Evolutionary conservation across 2,113 vertebrate genomes (phyloP).

Genomic region (Donacobius atricapilla): DNA sequence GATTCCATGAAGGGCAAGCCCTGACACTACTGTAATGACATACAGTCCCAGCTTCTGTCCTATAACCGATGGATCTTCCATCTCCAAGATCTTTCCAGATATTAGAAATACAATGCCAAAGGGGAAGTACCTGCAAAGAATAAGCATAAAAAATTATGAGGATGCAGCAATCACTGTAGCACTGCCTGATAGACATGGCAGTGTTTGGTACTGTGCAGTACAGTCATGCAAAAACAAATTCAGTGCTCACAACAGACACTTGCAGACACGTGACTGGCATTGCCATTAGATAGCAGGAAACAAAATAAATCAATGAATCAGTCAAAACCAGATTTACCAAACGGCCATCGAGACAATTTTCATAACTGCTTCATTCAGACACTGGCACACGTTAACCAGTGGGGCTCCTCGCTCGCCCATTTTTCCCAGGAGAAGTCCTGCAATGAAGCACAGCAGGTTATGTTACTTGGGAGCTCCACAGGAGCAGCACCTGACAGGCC

Average conservation of each 20-base stretch:
- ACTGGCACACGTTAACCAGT: conserved; percentile 85
- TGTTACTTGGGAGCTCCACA: fast-evolving
- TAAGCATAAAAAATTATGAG: background rate
- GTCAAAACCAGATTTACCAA: conserved; percentile 69
- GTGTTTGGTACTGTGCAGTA: background rate
- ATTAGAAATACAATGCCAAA: conserved; percentile 89
- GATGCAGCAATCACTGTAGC: background rate
- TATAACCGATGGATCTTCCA: conserved; percentile 79
- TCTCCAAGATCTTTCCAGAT: conserved; percentile 88
- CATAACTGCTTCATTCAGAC: conserved; percentile 89
- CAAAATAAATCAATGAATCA: background rate
- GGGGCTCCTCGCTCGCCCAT: conserved; percentile 85
- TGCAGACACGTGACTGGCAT: fast-evolving
- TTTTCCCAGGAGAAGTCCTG: conserved; percentile 83
- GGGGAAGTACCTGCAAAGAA: conserved; percentile 83
- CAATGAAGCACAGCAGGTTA: background rate
- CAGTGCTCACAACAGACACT: background rate
- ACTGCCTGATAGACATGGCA: fast-evolving
- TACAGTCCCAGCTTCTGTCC: conserved; percentile 86
- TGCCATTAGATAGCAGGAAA: background rate
- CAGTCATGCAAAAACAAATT: fast-evolving
- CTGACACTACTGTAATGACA: conserved; percentile 80
- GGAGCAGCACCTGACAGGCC: background rate
- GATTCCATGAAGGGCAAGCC: conserved; percentile 79
- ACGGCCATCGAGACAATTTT: conserved; percentile 87